Conservation (phyloP, 2,113 vertebrate species). For the Sturnus vulgaris region DNA sequence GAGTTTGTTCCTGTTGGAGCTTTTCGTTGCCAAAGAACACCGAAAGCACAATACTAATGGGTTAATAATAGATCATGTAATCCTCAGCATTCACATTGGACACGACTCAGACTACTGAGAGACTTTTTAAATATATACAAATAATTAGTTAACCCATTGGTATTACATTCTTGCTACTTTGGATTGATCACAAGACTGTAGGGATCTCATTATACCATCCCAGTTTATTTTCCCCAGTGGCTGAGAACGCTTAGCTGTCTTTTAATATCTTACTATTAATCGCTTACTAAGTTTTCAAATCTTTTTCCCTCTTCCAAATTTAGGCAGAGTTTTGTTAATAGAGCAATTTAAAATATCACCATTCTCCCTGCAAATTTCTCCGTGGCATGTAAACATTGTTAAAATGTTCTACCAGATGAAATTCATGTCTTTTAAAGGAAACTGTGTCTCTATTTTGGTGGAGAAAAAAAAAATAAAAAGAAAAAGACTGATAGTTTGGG, state of each 20-base stretch:
- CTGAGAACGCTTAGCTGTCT: constrained; percentile 46
- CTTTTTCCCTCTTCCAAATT: constrained; percentile 37
- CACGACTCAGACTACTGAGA: constrained; percentile 41
- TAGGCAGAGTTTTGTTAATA: constrained; percentile 33
- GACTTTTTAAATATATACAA: constrained; percentile 51
- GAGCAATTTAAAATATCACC: constrained; percentile 32
- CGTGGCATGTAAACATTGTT: constrained; percentile 52
- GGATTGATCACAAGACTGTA: constrained; percentile 62
- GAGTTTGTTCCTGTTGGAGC: neutral
- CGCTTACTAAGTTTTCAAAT: constrained; percentile 40
- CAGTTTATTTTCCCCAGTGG: constrained; percentile 48
- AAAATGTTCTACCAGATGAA: constrained; percentile 62
- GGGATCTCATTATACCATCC: constrained; percentile 61
- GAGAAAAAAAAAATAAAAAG: constrained; percentile 9
- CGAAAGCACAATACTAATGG: neutral
- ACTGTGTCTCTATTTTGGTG: constrained; percentile 58
- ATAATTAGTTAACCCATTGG: constrained; percentile 66
- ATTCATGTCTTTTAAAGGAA: constrained; percentile 70
- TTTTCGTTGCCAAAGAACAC: neutral
- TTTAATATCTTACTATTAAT: constrained; percentile 60
- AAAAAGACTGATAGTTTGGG: constrained; percentile 65
- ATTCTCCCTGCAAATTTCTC: constrained; percentile 53
- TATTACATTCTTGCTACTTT: constrained; percentile 50
- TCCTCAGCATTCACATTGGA: constrained; percentile 11
- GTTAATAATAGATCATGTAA: constrained; percentile 40